phyloP scores from a whole-genome alignment of 2,113 vertebrate species.

The Dicerorhinus sumatrensis region DNA sequence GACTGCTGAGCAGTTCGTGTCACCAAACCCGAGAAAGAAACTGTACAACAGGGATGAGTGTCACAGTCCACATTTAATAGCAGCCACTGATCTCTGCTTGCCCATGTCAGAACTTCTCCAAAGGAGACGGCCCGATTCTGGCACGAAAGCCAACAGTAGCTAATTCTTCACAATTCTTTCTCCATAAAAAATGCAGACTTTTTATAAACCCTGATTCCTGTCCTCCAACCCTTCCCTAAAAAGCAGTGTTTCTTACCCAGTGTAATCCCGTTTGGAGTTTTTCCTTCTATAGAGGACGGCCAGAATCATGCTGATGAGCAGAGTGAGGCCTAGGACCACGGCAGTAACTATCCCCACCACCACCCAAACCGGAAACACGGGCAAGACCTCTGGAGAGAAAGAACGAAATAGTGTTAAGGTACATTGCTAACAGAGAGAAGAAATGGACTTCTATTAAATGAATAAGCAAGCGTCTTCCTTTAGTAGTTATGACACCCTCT shows the following conservation, averaged over 20 bases:
- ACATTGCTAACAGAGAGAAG: not conserved
- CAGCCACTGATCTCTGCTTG: not conserved
- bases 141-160: not conserved
- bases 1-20: not conserved
- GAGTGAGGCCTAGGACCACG: slow-evolving; percentile 88
- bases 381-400: slow-evolving; percentile 85
- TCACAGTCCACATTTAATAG: fast-evolving
- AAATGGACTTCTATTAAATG: not conserved
- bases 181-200: not conserved
- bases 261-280: slow-evolving; percentile 91
- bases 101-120: not conserved
- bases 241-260: slow-evolving; percentile 89
- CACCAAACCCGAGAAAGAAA: not conserved
- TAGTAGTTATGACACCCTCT: not conserved
- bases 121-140: fast-evolving
- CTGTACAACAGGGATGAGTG: fast-evolving
- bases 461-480: not conserved
- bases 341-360: slow-evolving; percentile 92
- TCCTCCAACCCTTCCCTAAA: not conserved
- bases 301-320: slow-evolving; percentile 89
- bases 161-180: not conserved
- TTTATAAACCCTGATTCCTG: not conserved
- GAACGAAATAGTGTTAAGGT: slow-evolving; percentile 51
- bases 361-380: slow-evolving; percentile 85
- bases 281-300: slow-evolving; percentile 91